Evolutionary conservation across 2,888 invertebrate genomes (phyloP), one percentile per base, ranked within the genome.

Genomic region (Xestobium rufovillosum): DNA sequence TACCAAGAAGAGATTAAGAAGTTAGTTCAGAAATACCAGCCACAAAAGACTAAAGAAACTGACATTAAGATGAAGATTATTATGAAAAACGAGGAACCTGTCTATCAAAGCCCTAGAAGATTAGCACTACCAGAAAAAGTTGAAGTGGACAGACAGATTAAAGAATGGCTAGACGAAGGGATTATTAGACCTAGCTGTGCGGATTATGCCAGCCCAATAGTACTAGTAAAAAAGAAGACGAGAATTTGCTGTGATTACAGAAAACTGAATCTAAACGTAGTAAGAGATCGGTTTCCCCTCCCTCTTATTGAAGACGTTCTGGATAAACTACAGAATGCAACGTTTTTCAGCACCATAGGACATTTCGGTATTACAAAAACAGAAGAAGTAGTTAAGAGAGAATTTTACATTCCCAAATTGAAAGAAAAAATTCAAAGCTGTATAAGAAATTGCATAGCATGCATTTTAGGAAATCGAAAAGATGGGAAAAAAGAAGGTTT

Each of bases 231-330:
- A 38, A 44, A 51, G n/a, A 49, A 49, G 2, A 27, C 45, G 3
- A 36, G 55, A 32, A 34, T 57, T 8, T 66, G 63, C 40, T 49
- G 66, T 0, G 63, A 67, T 38, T 68, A 58, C 41, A 38, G 65
- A 4, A 41, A 44, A 14, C 30, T 65, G 2, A 67, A 66, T 44
- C 36, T 41, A 9, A 52, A 55, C 39, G 54, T 61, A 1, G 41
- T 48, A 2, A 50, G 48, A 41, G 43, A 47, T 19, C 14, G 39
- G 10, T 60, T 51, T 41, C 61, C 57, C 2, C 39, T 62, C 10
- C 59, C 60, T 1, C 10, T 57, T 6, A 59, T 60, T 6, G 57
- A 61, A 15, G 53, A 56, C 19, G 47, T 49, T 8, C 41, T 62
- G n/a, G 54, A 58, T n/a, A 39, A 38, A 8, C 25, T 51, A 12